phyloP scores from a whole-genome alignment of 1,140 invertebrate species.

The Zaprionus vittiger region DNA sequence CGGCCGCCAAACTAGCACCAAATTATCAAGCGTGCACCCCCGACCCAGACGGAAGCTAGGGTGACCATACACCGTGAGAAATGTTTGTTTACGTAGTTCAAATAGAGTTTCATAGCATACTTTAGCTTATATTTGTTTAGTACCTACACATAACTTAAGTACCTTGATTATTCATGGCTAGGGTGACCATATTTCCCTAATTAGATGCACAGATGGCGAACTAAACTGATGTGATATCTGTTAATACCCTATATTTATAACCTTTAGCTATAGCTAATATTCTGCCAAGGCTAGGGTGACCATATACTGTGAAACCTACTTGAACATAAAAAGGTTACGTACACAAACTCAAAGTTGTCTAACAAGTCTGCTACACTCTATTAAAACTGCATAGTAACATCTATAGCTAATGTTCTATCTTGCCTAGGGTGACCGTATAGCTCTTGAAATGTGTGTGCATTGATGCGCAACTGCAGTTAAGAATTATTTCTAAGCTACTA shows the following conservation, averaged over 20 bases:
- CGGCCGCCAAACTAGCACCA: conserved; percentile 74
- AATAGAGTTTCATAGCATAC: background rate
- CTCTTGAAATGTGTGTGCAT: background rate
- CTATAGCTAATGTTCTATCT: background rate
- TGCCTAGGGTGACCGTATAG: background rate
- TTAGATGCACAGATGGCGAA: background rate
- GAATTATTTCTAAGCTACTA: background rate
- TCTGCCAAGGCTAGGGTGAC: background rate
- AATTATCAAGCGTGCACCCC: conserved; percentile 66
- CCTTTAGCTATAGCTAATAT: background rate
- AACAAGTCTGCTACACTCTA: no score
- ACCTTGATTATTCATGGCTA: background rate
- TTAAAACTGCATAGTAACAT: background rate
- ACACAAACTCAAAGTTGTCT: no score
- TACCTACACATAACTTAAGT: background rate
- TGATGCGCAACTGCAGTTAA: background rate
- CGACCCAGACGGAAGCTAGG: conserved; percentile 10
- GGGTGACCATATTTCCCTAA: background rate
- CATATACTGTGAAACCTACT: background rate
- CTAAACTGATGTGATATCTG: no score
- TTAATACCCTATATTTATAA: no score
- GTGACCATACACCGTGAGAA: conserved; percentile 11
- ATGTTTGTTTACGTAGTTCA: background rate
- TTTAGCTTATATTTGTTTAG: background rate
- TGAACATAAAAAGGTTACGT: background rate